phyloP scores from a whole-genome alignment of 2,797 vertebrate species.

The Rhinella marina region DNA sequence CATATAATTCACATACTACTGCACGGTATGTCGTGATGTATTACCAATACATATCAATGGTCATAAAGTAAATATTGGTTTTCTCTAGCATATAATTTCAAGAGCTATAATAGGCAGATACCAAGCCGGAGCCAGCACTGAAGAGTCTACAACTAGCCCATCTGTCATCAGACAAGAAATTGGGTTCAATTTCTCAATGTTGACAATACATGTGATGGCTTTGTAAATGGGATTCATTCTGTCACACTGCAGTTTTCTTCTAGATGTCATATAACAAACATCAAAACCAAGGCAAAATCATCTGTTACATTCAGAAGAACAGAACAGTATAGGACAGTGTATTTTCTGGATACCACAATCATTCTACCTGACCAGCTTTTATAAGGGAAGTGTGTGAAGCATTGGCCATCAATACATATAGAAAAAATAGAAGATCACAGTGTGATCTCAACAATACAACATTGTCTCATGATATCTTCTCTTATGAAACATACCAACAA shows the following conservation, averaged over 20 bases:
- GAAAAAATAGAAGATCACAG: no score
- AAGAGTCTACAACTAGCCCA: not conserved
- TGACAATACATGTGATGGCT: not conserved
- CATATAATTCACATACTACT: not conserved
- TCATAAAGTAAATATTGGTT: not conserved
- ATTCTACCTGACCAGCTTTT: not conserved
- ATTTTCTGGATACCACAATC: not conserved
- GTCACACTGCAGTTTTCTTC: not conserved
- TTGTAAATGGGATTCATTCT: slow-evolving; percentile 1
- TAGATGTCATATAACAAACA: not conserved
- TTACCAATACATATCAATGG: not conserved
- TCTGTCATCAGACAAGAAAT: not conserved
- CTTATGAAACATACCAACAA: no score
- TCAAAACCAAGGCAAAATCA: not conserved
- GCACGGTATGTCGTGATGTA: not conserved
- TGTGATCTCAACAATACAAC: no score
- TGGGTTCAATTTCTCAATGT: not conserved
- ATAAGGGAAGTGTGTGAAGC: not conserved
- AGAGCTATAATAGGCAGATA: not conserved
- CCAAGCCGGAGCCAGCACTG: not conserved
- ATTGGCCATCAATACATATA: no score
- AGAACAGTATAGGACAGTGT: not conserved
- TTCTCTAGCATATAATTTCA: not conserved
- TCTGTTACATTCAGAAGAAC: not conserved
- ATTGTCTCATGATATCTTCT: no score